Percentiles rank a stretch among this genome's conserved stretches.
These are phyloP conservation scores for Cynodonichthys magdalenae DNA, from an alignment of 2,797 vertebrate genomes.

Conservation along the genomic window DNA sequence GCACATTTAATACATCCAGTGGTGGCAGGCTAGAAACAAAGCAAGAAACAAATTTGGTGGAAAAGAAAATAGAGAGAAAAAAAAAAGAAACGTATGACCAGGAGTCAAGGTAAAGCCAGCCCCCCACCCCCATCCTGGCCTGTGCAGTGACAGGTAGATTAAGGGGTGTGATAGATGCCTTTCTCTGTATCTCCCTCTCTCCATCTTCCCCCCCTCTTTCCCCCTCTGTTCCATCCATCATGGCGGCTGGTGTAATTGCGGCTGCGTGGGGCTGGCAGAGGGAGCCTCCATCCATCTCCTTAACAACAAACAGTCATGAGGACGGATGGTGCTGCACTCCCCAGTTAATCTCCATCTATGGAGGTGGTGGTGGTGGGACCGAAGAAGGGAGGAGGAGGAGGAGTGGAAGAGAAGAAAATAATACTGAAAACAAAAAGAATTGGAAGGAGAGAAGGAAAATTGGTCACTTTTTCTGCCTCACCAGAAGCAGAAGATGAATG, in stretches of 20 bases:
- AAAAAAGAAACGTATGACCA: constrained; percentile 52
- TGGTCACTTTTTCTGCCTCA: constrained; percentile 16
- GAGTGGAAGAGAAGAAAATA: constrained; percentile 59
- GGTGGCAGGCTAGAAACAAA: constrained; percentile 26
- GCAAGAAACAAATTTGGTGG: constrained; percentile 30
- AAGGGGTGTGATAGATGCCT: constrained; percentile 84
- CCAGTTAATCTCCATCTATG: constrained; percentile 86
- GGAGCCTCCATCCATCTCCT: constrained; percentile 87
- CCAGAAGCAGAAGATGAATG: constrained; percentile 30
- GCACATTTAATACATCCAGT: constrained; percentile 57
- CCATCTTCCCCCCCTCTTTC: constrained; percentile 50
- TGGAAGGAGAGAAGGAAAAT: constrained; percentile 17
- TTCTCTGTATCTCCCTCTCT: constrained; percentile 78
- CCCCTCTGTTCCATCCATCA: constrained; percentile 83
- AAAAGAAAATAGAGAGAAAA: too few relatives aligned
- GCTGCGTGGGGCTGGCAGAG: constrained; percentile 83
- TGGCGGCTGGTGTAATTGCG: constrained; percentile 85
- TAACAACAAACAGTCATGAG: constrained; percentile 89
- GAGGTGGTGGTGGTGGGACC: constrained; percentile 26
- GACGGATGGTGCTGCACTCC: constrained; percentile 82
- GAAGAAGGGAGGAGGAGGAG: constrained; percentile 2
- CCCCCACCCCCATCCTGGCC: constrained; percentile 36
- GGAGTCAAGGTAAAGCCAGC: constrained; percentile 35
- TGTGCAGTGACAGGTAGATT: constrained; percentile 85
- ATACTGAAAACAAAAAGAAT: constrained; percentile 58